Base-by-base conservation (phyloP, 2,113 vertebrate species). In the Takifugu bimaculatus region DNA sequence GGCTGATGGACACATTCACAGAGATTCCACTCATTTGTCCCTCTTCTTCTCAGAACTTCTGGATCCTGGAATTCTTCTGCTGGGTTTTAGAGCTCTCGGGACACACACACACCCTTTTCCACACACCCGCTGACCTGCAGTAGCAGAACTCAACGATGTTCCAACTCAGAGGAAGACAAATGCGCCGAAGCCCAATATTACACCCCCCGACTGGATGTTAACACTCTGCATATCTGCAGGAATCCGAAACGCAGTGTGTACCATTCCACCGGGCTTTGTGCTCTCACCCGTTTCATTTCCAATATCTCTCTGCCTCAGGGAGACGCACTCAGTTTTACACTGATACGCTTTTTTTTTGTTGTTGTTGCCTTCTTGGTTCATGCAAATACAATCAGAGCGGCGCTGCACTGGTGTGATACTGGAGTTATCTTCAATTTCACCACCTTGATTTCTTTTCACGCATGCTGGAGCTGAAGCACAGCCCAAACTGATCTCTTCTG, bases 281-380 rank as follows among this genome's bases (percentile, higher is more conserved):
- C 70, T 60, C 66, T 80, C 35, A 61, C 70, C 63, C 7, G 54
- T 79, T 87, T 83, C 78, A 86, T 84, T 89, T 84, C 79, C 81
- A 82, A 76, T 88, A 84, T 89, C 80, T 78, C 59, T 81, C 72
- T 27, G 70, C 74, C 75, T 61, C 35, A 47, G 72, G 74, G 81
- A 84, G 79, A 83, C 63, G 60, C 81, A 79, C 81, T 85, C 83
- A 80, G 78, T 86, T 89, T 88, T 77, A 85, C 80, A 83, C 84
- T 75, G 80, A 88, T 81, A 74, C 60, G 78, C 65, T 66, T 48
- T 13, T 4, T 48, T 45, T 45, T 15, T 45, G 2, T 45, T 15
- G 2, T 15, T 45, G 77, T 83, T 83, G 81, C 77, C 66, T 82
- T 79, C 71, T 69, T 27, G 58, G 57, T 68, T 60, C 75, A 66